Percentiles rank a stretch among this genome's conserved stretches.
These are phyloP conservation scores for Shinisaurus crocodilurus DNA, from an alignment of 2,113 vertebrate genomes.

Conservation along the genomic window DNA sequence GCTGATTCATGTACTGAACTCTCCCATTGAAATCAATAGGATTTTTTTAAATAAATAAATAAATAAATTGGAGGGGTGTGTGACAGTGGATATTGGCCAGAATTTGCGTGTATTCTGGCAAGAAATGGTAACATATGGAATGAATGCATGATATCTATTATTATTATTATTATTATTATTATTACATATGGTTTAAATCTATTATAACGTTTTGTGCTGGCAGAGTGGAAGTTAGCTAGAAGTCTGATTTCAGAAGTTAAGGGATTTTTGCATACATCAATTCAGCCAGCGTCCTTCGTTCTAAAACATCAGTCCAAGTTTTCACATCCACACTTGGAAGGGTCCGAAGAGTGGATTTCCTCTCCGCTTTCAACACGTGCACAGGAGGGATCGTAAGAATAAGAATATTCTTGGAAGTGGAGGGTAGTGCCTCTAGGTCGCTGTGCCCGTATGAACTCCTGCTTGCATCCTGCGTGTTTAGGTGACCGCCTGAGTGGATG, in stretches of 20 bases:
- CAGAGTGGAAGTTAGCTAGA: neutral
- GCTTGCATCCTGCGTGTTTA: neutral
- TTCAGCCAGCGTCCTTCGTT: no score
- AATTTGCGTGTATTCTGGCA: neutral
- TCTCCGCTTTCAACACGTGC: neutral
- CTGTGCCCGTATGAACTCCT: neutral
- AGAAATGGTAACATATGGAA: neutral
- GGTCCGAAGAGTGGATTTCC: neutral
- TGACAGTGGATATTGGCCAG: neutral
- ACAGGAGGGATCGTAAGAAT: no score
- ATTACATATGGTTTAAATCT: neutral
- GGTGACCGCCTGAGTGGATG: no score
- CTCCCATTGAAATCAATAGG: neutral
- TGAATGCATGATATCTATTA: no score
- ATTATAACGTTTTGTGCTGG: neutral
- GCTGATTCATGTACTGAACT: neutral
- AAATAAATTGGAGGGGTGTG: neutral
- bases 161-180: neutral
- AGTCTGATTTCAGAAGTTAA: neutral
- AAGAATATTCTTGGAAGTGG: no score
- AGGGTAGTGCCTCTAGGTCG: neutral
- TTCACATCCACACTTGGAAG: neutral
- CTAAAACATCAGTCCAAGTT: neutral
- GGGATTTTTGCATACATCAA: neutral
- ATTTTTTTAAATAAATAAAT: no score